Evolutionary conservation across 2,888 invertebrate genomes (phyloP).

Genomic region (Rhagonycha fulva): DNA sequence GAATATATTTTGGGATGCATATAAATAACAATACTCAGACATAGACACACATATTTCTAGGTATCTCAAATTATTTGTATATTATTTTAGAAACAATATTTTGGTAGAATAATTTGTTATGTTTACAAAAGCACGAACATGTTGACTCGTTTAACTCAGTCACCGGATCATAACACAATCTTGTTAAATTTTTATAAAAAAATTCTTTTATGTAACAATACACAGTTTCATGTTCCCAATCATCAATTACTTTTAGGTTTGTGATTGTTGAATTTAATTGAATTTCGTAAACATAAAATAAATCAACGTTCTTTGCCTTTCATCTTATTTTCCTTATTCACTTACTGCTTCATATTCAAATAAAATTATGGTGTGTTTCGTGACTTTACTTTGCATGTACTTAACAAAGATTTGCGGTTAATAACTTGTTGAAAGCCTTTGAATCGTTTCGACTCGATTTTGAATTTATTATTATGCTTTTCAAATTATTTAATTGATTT

Average conservation of each 20-base stretch:
- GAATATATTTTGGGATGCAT: not conserved
- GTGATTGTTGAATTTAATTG: not conserved
- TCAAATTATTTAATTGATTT: not conserved
- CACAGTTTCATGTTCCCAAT: not conserved
- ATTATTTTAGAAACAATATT: not conserved
- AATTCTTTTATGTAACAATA: not conserved
- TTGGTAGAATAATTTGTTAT: not conserved
- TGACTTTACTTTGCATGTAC: not conserved
- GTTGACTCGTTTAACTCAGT: not conserved
- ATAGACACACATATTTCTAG: not conserved
- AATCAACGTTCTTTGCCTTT: not conserved
- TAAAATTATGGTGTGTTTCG: conserved; percentile 1
- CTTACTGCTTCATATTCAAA: not conserved
- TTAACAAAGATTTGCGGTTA: conserved; percentile 4
- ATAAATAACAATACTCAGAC: not conserved
- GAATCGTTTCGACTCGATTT: not conserved
- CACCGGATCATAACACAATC: not conserved
- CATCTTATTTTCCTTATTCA: not conserved
- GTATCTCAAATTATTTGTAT: not conserved
- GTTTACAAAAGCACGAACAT: not conserved
- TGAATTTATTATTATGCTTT: not conserved
- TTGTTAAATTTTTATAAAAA: not conserved
- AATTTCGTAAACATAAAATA: not conserved
- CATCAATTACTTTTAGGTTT: not conserved
- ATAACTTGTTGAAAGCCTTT: conserved; percentile 1